Base-by-base conservation (phyloP, 2,888 invertebrate genomes). In the Poecilus cupreus region DNA sequence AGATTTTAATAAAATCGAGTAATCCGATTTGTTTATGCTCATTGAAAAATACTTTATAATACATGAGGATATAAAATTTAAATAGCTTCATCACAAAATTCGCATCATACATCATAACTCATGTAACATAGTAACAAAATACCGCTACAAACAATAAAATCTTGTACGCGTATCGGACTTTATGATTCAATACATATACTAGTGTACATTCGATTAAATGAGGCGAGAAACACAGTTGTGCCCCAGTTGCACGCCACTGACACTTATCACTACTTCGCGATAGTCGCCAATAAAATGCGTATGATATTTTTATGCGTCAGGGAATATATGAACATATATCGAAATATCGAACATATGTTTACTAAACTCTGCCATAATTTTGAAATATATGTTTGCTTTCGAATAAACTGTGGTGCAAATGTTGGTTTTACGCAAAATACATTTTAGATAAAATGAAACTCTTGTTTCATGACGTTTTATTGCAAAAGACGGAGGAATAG, bases 341-440 rank as follows among this genome's bases (percentile, higher is more conserved):
- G 54, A 54, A 32, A 11, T 54, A 54, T 54, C 18, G 64, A 68
- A 68, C 64, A 68, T 68, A 68, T 68, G 64, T 68, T 68, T 68
- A 68, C 37, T 37, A 68, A 60, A 37, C 37, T 32, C 37, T 60
- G 13, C 11, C 51, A 68, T 68, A 11, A 68, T 68, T 68, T 37
- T 37, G 16, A 20, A 68, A 68, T 68, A 68, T 68, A 37, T 37
- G 64, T 16, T 68, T 18, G 39, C 13, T 13, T 18, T 11, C 32
- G 37, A 68, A 37, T 68, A 68, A 68, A 68, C 37, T 68, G 2
- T 18, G 8, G 51, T 18, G 64, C n/a, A 68, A 68, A 68, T 68
- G 37, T 37, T 37, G 64, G 37, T 37, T 60, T 37, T 68, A 68
- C 51, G 64, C 18, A 18, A 37, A 37, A 68, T 68, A 68, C 64